Evolutionary conservation across 1,140 invertebrate genomes (phyloP).

Genomic region (Polypedilum vanderplanki): DNA sequence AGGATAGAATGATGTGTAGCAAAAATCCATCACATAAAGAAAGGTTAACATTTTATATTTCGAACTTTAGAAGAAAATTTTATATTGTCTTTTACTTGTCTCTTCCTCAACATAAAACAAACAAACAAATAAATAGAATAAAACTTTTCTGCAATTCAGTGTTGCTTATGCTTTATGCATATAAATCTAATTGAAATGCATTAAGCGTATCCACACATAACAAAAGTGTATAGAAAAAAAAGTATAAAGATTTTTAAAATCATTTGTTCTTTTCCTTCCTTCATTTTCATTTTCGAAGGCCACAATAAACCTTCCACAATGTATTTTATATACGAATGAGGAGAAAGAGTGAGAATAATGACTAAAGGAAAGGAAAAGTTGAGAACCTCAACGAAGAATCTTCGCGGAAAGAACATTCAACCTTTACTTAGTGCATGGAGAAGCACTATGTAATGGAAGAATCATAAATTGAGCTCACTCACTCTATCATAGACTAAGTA

Average conservation of each 20-base stretch:
- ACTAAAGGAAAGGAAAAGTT: constrained; percentile 19
- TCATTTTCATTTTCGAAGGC: constrained; percentile 22
- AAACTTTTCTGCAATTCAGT: neutral
- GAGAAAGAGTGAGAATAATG: neutral
- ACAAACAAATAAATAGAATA: too few relatives aligned
- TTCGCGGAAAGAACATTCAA: neutral
- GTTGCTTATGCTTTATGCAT: constrained; percentile 15
- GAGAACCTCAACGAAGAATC: neutral
- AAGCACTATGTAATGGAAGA: constrained; percentile 10
- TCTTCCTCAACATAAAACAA: too few relatives aligned
- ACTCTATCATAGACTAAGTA: neutral
- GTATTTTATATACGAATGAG: neutral
- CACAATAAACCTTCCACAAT: neutral
- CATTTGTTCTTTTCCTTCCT: neutral
- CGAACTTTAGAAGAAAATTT: too few relatives aligned
- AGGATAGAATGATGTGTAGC: neutral
- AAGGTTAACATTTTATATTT: too few relatives aligned
- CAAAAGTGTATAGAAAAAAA: neutral
- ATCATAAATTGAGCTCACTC: constrained; percentile 19
- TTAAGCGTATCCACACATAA: neutral
- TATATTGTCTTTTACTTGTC: too few relatives aligned
- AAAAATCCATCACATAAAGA: too few relatives aligned
- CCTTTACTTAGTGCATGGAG: neutral
- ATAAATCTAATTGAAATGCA: constrained; percentile 21
- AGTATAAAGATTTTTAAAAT: neutral